Evolutionary conservation across 2,113 vertebrate genomes (phyloP).

Genomic region (Phalacrocorax aristotelis): DNA sequence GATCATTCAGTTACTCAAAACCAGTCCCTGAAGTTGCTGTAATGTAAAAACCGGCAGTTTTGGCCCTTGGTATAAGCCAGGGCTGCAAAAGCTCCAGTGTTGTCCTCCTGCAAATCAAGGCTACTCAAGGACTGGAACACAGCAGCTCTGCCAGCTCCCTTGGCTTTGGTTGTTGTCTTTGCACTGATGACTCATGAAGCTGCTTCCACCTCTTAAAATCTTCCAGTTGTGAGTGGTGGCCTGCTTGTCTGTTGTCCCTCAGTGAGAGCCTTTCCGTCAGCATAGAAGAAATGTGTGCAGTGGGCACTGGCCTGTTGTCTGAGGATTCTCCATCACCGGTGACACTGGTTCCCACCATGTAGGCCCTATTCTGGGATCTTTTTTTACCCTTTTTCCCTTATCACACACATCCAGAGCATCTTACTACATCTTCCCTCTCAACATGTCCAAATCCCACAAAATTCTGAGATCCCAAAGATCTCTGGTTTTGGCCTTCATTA

Average conservation of each 20-base stretch:
- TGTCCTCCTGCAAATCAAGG: not conserved
- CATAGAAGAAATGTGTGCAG: not conserved
- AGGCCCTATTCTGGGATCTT: not conserved
- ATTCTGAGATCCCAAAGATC: not conserved
- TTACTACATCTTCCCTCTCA: not conserved
- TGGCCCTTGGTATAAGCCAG: not conserved
- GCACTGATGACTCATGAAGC: not conserved
- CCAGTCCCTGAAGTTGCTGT: not conserved
- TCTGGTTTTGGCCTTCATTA: not conserved
- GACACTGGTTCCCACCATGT: not conserved
- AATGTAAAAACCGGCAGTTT: not conserved
- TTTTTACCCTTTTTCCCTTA: not conserved
- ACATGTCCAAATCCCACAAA: too few relatives aligned
- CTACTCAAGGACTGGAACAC: not conserved
- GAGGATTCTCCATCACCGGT: not conserved
- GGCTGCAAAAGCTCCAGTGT: not conserved
- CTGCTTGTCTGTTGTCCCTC: not conserved
- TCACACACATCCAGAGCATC: not conserved
- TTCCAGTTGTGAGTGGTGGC: fast-evolving
- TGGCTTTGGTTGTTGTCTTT: not conserved
- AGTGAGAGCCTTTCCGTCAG: not conserved
- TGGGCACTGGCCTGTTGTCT: not conserved
- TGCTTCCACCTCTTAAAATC: not conserved
- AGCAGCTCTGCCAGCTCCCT: not conserved
- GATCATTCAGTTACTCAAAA: not conserved